phyloP scores from a whole-genome alignment of 2,797 vertebrate species.

The Neosalanx taihuensis region DNA sequence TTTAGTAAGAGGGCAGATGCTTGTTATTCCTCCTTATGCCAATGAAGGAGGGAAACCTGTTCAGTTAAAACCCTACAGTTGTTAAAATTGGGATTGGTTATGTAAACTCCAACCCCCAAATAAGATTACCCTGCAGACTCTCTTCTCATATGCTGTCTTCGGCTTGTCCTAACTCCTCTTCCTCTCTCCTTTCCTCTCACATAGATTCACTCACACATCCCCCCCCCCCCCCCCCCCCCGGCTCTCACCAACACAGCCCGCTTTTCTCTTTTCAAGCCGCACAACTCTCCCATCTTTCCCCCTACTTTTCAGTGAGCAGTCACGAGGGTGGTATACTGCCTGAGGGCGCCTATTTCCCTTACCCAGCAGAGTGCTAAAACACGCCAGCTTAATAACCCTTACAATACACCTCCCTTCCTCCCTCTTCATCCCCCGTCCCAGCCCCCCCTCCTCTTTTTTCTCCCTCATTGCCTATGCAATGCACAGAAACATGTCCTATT shows the following conservation, averaged over 20 bases:
- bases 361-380: slow-evolving; percentile 59
- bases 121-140: neutral
- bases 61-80: neutral
- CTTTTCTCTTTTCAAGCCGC: slow-evolving; percentile 9
- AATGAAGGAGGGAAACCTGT: neutral
- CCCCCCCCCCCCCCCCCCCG: neutral
- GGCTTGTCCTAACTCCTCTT: slow-evolving; percentile 13
- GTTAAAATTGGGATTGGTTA: neutral
- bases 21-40: slow-evolving; percentile 24
- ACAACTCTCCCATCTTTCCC: neutral
- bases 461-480: neutral
- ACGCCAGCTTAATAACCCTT: slow-evolving; percentile 56
- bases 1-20: slow-evolving; percentile 40
- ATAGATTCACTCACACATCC: neutral
- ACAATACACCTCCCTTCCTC: slow-evolving; percentile 30
- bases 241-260: neutral
- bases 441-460: slow-evolving; percentile 21
- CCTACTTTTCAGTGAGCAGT: slow-evolving; percentile 48
- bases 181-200: slow-evolving; percentile 6
- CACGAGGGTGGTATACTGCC: slow-evolving; percentile 55
- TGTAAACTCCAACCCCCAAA: neutral
- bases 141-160: slow-evolving; percentile 5
- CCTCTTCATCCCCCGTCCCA: slow-evolving; percentile 9
- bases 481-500: too few relatives aligned
- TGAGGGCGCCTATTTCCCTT: slow-evolving; percentile 57